Base-by-base conservation (phyloP, 1,140 invertebrate species). In the Drosophila micromelanica region DNA sequence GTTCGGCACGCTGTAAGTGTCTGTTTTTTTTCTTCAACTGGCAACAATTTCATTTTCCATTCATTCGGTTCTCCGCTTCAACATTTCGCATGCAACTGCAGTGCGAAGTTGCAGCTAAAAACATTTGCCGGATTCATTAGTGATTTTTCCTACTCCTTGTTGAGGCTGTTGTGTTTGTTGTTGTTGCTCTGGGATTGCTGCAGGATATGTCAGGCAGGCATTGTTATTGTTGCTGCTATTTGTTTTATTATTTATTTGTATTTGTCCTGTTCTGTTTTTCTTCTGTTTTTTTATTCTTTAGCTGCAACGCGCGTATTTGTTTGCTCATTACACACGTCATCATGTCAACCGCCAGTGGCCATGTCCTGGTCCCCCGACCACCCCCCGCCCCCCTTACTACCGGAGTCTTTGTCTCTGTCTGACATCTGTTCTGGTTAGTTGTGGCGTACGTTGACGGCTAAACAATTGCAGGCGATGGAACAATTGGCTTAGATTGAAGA, bases 241-340 rank as follows among this genome's bases (percentile, higher is more conserved):
- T 79, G 76, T 73, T 79, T 64, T 79, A 76, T 79, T 79, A 79
- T 76, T 73, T 79, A 71, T 71, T 78, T 75, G 68, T 75, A 64
- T 69, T 76, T 77, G 59, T 43, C 13, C 15, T 46, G 32, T 23
- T 43, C 40, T 35, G 40, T 37, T 17, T 45, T 55, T 46, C 38
- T 23, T 43, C 40, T 35, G 40, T 37, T 17, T 45, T 55, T 46
- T 45, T 30, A 40, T 42, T 12, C 64, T 48, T 35, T 62, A 20
- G 68, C 48, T 69, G 52, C 45, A 51, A 49, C 38, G 43, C 55
- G 68, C 56, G 74, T 70, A 74, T 77, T 80, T 80, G 77, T 80
- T 80, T 80, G 77, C 77, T 80, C 77, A 80, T 80, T 80, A 80
- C 77, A 80, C 77, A 80, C 77, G 74, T 80, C 77, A 77, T 74